Conservation (phyloP, 2,888 invertebrate genomes). For the Thymelicus acteon region DNA sequence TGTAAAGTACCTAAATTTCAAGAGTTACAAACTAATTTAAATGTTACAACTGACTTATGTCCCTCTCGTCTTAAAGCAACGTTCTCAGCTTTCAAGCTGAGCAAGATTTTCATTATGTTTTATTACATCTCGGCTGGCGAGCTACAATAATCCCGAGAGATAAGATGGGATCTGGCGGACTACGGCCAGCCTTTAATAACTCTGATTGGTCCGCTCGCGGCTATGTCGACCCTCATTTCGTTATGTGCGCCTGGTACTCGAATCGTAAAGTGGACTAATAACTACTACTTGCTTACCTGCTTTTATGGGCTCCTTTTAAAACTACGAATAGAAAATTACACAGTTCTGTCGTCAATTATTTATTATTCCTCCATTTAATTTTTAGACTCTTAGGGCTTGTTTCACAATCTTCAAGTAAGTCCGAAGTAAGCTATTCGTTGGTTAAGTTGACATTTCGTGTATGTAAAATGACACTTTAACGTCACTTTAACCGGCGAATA, state of each 20-base stretch:
- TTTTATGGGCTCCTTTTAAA: background rate
- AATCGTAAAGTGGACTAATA: constrained; percentile 28
- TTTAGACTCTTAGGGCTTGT: no score
- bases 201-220: constrained; percentile 42
- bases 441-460: no score
- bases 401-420: no score
- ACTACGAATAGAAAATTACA: constrained; percentile 12
- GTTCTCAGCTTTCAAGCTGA: constrained; percentile 31
- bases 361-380: no score
- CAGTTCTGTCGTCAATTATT: background rate
- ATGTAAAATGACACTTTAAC: no score
- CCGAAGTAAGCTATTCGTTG: no score
- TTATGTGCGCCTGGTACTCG: constrained; percentile 34
- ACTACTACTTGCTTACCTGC: constrained; percentile 23
- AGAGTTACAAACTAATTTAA: constrained; percentile 14
- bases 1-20: background rate
- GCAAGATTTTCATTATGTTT: constrained; percentile 40
- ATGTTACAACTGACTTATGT: constrained; percentile 20
- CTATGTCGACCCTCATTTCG: constrained; percentile 37
- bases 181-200: constrained; percentile 44
- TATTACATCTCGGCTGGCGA: constrained; percentile 39
- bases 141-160: constrained; percentile 40
- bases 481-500: no score
- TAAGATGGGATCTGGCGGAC: constrained; percentile 39
- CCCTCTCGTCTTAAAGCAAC: constrained; percentile 16